phyloP scores from a whole-genome alignment of 2,888 invertebrate genomes.

The Caenorhabditis sp. region DNA sequence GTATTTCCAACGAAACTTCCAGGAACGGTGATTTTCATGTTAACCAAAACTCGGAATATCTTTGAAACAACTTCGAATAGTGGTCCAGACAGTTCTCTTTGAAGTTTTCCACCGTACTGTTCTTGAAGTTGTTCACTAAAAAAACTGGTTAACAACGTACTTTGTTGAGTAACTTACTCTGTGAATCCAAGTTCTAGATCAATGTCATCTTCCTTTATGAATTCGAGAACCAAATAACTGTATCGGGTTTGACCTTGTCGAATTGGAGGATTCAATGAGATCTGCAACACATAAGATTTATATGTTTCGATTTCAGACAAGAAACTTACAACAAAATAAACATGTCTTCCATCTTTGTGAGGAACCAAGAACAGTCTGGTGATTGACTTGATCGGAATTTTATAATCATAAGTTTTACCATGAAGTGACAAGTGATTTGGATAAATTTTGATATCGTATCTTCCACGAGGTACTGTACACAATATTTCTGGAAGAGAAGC shows the following conservation, averaged over 20 bases:
- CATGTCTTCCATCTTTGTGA: conserved; percentile 95
- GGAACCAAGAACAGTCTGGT: conserved; percentile 91
- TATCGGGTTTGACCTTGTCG: conserved; percentile 99
- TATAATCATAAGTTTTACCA: conserved; percentile 99
- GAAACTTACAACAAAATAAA: conserved; percentile 88
- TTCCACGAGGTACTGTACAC: conserved; percentile 96
- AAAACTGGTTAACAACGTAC: conserved; percentile 30
- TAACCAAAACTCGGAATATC: conserved; percentile 94
- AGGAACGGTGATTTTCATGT: conserved; percentile 91
- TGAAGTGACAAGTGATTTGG: conserved; percentile 89
- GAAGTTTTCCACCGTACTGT: conserved; percentile 90
- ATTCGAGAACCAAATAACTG: conserved; percentile 91
- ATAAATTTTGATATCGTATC: conserved; percentile 94
- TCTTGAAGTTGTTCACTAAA: conserved; percentile 85
- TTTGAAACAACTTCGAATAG: conserved; percentile 93
- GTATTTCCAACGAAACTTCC: conserved; percentile 83
- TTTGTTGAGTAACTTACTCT: conserved; percentile 78
- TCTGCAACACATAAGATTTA: conserved; percentile 71
- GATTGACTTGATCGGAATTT: conserved; percentile 96
- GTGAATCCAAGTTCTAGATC: conserved; percentile 88
- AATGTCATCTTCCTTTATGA: conserved; percentile 92
- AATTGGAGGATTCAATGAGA: conserved; percentile 95
- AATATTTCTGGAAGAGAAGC: conserved; percentile 95
- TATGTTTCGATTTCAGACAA: conserved; percentile 12
- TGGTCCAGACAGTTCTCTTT: conserved; percentile 88